Evolutionary conservation across 2,113 vertebrate species (phyloP).

Genomic region (Oplegnathus fasciatus): DNA sequence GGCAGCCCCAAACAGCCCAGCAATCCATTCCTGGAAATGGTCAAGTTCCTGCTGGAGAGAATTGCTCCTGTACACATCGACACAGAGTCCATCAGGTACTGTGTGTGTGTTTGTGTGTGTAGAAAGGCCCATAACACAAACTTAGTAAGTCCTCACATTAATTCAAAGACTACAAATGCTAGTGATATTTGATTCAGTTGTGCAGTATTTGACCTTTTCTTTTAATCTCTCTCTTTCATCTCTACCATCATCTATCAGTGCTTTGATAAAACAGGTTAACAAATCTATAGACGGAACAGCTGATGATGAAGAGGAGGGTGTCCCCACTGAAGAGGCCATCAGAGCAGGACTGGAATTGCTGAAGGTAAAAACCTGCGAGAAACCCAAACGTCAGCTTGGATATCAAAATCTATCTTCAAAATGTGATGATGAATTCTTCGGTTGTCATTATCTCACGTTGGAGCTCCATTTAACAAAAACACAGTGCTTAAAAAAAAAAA

Average conservation of each 20-base stretch:
- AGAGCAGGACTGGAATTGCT: conserved; percentile 96
- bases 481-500: neutral
- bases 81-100: conserved; percentile 97
- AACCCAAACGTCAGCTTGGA: neutral
- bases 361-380: conserved; percentile 85
- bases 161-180: neutral
- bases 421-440: neutral
- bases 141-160: neutral
- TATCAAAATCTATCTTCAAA: neutral
- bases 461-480: neutral
- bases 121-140: neutral
- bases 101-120: too few relatives aligned
- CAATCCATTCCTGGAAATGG: conserved; percentile 98
- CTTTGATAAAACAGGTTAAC: conserved; percentile 96
- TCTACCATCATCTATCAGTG: conserved; percentile 79
- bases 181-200: rapidly evolving
- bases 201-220: neutral
- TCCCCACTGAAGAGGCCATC: conserved; percentile 96
- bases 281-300: conserved; percentile 97
- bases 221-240: neutral
- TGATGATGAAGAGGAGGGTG: conserved; percentile 96
- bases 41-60: conserved; percentile 96
- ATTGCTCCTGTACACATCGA: conserved; percentile 99
- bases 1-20: conserved; percentile 97
- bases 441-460: conserved; percentile 2